Conservation (phyloP, 92 coral and sea anemone genomes). For the Ricordea florida region DNA sequence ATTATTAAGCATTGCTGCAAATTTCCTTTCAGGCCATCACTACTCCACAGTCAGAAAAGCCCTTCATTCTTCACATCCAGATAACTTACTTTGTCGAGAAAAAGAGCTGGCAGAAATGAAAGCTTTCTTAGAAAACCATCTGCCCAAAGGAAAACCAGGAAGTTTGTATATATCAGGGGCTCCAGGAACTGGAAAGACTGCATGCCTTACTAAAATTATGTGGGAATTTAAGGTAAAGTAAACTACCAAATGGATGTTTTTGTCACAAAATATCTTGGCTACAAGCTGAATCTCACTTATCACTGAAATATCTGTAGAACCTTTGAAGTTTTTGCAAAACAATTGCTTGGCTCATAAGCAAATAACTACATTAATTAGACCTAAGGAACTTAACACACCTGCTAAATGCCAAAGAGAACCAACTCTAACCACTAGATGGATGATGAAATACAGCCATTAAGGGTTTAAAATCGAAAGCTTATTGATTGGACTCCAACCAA, state of each 20-base stretch:
- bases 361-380: no score
- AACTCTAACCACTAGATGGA: no score
- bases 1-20: not conserved
- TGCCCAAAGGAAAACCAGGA: conserved; percentile 75
- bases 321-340: no score
- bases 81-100: conserved; percentile 89
- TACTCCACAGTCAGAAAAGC: conserved; percentile 88
- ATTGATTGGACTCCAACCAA: no score
- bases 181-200: conserved; percentile 99
- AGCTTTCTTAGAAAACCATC: conserved; percentile 74
- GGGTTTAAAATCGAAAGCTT: no score
- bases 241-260: no score
- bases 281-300: not conserved
- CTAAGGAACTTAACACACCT: no score
- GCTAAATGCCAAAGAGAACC: no score
- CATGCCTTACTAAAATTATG: conserved; percentile 89
- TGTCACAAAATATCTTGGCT: no score
- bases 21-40: conserved; percentile 52
- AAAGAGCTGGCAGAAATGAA: conserved; percentile 73
- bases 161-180: conserved; percentile 98
- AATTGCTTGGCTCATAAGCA: no score
- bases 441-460: no score
- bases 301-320: not conserved
- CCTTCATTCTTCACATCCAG: conserved; percentile 91
- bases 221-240: conserved; percentile 67